These are phyloP conservation scores for Euura lappo DNA, from an alignment of 1,140 invertebrate genomes.

Conservation along the genomic window DNA sequence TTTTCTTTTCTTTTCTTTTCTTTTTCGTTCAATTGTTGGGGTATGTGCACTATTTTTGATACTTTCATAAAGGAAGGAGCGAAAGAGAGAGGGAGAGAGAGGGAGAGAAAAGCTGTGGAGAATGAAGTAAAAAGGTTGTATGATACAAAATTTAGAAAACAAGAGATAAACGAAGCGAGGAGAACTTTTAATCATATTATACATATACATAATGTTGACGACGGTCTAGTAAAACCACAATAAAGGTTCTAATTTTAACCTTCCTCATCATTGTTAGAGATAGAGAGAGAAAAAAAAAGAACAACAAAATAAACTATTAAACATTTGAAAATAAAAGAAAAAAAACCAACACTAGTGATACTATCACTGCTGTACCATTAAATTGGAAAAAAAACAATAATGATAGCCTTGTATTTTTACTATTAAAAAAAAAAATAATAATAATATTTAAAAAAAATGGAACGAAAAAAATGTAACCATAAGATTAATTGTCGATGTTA, in stretches of 20 bases:
- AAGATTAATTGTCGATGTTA: background rate
- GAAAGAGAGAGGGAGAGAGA: background rate
- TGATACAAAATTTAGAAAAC: too few relatives aligned
- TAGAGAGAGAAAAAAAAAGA: background rate
- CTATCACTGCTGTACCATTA: too few relatives aligned
- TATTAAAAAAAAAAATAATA: background rate
- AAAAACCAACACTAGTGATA: too few relatives aligned
- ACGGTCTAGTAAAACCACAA: conserved; percentile 45
- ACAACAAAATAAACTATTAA: too few relatives aligned
- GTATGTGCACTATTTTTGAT: conserved; percentile 60
- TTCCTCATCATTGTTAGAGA: conserved; percentile 34
- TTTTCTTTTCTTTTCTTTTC: too few relatives aligned
- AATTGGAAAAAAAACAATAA: background rate
- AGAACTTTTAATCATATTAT: conserved; percentile 33
- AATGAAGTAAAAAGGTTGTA: conserved; percentile 41
- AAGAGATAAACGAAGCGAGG: conserved; percentile 19
- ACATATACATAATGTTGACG: conserved; percentile 39
- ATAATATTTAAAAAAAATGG: too few relatives aligned
- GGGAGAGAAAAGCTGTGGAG: background rate
- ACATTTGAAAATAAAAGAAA: too few relatives aligned
- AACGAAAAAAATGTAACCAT: background rate
- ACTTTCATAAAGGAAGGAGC: conserved; percentile 61
- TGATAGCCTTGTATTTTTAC: conserved; percentile 3
- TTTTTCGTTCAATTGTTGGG: conserved; percentile 36
- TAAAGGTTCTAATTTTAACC: conserved; percentile 52